Percentiles rank a stretch among this genome's conserved stretches.
Conservation (phyloP, 2,797 vertebrate genomes). For the Pipistrellus nathusii region DNA sequence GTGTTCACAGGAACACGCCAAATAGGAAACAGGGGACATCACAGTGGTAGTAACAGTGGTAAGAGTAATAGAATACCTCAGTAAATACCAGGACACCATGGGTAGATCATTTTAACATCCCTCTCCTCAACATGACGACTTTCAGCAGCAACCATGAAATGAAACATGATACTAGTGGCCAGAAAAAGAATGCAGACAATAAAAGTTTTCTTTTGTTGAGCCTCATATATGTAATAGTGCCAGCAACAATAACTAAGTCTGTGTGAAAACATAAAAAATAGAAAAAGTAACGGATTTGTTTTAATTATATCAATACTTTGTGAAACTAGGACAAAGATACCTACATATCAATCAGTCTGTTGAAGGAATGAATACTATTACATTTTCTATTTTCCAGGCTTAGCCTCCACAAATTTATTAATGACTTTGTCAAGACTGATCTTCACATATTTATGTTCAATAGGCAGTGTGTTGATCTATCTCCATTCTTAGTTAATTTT, state of each 20-base stretch:
- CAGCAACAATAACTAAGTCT: conserved; percentile 13
- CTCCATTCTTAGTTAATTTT: background rate
- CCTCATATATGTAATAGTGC: background rate
- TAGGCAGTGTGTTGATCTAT: background rate
- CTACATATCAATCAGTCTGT: background rate
- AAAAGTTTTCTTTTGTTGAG: background rate
- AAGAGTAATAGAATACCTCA: background rate
- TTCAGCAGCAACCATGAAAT: background rate
- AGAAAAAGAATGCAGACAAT: background rate
- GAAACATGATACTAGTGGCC: background rate
- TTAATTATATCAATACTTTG: conserved; percentile 13
- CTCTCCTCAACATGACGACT: background rate
- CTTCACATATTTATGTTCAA: background rate
- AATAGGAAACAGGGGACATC: background rate
- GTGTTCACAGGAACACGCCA: background rate
- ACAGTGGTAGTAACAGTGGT: background rate
- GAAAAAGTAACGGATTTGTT: background rate
- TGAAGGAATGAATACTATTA: background rate
- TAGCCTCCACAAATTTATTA: conserved; percentile 2
- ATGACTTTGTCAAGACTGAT: conserved; percentile 23
- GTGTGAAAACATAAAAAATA: background rate
- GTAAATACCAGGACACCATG: background rate
- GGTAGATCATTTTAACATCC: background rate
- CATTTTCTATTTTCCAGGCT: conserved; percentile 5
- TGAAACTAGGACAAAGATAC: background rate